These are phyloP conservation scores for Rhorus exstirpatorius DNA, from an alignment of 2,888 invertebrate species.

Conservation along the genomic window DNA sequence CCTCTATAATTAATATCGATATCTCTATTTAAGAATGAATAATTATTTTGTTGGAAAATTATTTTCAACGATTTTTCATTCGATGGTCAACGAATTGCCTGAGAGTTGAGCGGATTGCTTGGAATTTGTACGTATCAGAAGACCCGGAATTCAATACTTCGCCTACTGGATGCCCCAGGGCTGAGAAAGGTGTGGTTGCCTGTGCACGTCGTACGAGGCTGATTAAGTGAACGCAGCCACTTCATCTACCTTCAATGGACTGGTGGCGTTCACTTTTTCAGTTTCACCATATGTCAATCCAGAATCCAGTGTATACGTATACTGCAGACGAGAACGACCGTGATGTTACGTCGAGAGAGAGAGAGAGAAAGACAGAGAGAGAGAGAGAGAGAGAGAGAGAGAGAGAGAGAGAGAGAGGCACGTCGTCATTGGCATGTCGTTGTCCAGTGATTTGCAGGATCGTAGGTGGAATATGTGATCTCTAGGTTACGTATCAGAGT, in stretches of 20 bases:
- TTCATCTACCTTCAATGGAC: too few species aligned
- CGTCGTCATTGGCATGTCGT: constrained; percentile 70
- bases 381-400: not conserved
- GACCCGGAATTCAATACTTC: constrained; percentile 76
- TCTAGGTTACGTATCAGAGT: not conserved
- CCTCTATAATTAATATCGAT: constrained; percentile 39
- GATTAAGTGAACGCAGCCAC: too few species aligned
- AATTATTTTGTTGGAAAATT: not conserved
- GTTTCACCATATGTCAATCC: too few species aligned
- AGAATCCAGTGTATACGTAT: constrained; percentile 13
- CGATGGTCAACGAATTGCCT: constrained; percentile 24
- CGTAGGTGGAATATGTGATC: constrained; percentile 66
- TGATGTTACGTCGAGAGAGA: constrained; percentile 41
- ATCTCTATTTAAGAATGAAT: not conserved
- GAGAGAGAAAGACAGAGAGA: not conserved
- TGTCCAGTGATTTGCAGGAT: constrained; percentile 67
- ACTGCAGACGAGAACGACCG: constrained; percentile 48
- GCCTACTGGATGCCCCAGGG: constrained; percentile 81
- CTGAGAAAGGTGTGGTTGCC: constrained; percentile 83
- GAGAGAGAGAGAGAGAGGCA: not conserved
- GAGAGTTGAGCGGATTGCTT: constrained; percentile 20
- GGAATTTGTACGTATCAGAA: constrained; percentile 17
- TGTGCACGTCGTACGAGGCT: constrained; percentile 40
- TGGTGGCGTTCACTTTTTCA: too few species aligned
- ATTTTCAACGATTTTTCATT: constrained; percentile 11